These are phyloP conservation scores for Xyrichtys novacula DNA, from an alignment of 2,797 vertebrate species.

Conservation along the genomic window DNA sequence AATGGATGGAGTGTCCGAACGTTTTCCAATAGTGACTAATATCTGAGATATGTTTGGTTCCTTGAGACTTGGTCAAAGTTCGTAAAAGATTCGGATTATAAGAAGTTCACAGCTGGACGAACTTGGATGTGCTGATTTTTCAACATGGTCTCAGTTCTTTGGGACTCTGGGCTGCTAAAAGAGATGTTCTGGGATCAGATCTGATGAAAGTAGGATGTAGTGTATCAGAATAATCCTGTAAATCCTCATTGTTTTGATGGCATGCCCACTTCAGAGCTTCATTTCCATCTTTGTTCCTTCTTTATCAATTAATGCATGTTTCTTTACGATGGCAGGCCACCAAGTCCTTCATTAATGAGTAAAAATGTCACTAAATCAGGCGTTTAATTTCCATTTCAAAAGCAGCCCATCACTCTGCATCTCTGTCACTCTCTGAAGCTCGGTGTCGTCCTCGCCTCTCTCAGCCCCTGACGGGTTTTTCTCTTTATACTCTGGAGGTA, in stretches of 20 bases:
- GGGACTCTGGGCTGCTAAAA: too few species aligned
- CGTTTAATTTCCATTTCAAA: conserved; percentile 81
- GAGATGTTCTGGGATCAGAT: too few species aligned
- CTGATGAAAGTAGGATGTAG: neutral
- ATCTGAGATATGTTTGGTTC: too few species aligned
- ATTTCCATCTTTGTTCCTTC: conserved; percentile 49
- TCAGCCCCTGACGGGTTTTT: conserved; percentile 22
- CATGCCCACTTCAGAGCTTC: neutral
- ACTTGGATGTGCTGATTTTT: too few species aligned
- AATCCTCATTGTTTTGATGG: neutral
- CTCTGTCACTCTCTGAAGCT: conserved; percentile 64
- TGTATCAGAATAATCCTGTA: neutral
- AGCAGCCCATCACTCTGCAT: conserved; percentile 55
- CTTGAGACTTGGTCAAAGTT: too few species aligned
- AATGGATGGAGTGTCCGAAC: too few species aligned
- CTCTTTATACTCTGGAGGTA: conserved; percentile 79
- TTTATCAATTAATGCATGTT: conserved; percentile 69
- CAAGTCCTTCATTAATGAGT: conserved; percentile 75
- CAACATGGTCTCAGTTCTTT: too few species aligned
- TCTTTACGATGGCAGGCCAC: conserved; percentile 76
- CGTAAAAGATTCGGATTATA: too few species aligned
- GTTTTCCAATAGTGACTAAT: too few species aligned
- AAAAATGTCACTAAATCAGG: conserved; percentile 71
- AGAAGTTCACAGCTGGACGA: too few species aligned
- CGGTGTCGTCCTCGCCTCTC: conserved; percentile 48